Evolutionary conservation across 2,797 vertebrate genomes (phyloP), one percentile per base, ranked within the genome.

Genomic region (Pseudochromis fuscus): DNA sequence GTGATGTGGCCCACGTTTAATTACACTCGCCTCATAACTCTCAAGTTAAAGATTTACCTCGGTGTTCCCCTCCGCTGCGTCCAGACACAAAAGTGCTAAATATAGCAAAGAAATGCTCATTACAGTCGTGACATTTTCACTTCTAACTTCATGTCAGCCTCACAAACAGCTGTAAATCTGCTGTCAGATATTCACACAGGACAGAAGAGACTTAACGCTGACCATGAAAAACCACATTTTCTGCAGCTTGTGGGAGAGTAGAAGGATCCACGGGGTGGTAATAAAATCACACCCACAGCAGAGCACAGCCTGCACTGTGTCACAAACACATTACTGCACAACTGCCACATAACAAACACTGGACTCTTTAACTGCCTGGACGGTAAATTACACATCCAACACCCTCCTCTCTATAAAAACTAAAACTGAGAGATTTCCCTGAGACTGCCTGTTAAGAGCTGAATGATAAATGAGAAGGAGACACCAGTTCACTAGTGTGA

Each of bases 31-130:
- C 56, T 66, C 1, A 28, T 42, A 71, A 73, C 57, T 45, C 51
- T 70, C 44, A 21, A 75, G 78, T 85, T 89, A 75, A 85, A 84
- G 70, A 12, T 87, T 72, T 68, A 82, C 68, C 71, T 66, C 28
- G 2, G 51, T 40, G 72, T 77, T 61, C 58, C 59, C 48, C 72
- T 75, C 64, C 13, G 51, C 44, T 63, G 79, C 72, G 50, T 69
- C 23, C 51, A 66, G 35, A 78, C 63, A 83, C 68, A 69, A 79
- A 79, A 37, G 49, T 37, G 24, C 75, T 78, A 88, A 66, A 84
- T 68, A 81, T 78, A 86, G 86, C 50, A 13, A 44, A 53, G 73
- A 62, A 62, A 46, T 27, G 40, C 76, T 87, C 76, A 82, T 84
- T 82, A 84, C 16, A 62, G 30, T 59, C 21, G 62, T 66, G 46